A percentile compares a stretch with the other conserved stretches of the same genome.
phyloP scores from a whole-genome alignment of 2,888 invertebrate species.

The Hypercompe scribonia region DNA sequence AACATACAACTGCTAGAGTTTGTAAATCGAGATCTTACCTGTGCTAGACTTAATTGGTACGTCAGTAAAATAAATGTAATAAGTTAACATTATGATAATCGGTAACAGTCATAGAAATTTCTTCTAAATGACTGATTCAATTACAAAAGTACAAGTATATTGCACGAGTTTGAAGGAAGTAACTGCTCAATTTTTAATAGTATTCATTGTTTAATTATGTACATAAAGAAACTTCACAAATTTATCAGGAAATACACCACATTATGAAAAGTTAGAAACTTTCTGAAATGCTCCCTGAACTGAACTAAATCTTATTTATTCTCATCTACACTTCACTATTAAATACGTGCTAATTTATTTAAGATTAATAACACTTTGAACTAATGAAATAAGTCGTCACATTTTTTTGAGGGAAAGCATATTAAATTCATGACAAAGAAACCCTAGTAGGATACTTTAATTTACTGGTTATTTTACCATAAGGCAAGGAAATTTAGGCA shows the following conservation, averaged over 20 bases:
- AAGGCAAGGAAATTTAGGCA: background rate
- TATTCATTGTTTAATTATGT: too few relatives aligned
- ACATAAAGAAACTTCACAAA: background rate
- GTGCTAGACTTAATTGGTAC: too few relatives aligned
- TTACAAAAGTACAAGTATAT: background rate
- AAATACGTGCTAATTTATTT: background rate
- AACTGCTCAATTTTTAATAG: background rate
- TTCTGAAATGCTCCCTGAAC: background rate
- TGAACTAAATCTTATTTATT: background rate
- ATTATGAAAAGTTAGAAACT: background rate
- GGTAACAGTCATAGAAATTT: background rate
- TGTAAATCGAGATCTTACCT: too few relatives aligned
- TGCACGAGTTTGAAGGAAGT: background rate
- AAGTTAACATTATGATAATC: too few relatives aligned
- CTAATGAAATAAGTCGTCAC: background rate
- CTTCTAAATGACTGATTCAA: background rate
- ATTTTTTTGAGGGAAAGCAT: background rate
- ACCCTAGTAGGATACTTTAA: too few relatives aligned
- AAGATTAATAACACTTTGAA: background rate
- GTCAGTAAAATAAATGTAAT: background rate
- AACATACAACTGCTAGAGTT: too few relatives aligned
- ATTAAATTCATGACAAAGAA: background rate
- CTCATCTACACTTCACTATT: background rate
- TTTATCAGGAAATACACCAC: background rate
- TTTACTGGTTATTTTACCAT: background rate